Evolutionary conservation across 1,140 invertebrate species (phyloP), one percentile per base, ranked within the genome.

Genomic region (Drosophila nigromelanica): DNA sequence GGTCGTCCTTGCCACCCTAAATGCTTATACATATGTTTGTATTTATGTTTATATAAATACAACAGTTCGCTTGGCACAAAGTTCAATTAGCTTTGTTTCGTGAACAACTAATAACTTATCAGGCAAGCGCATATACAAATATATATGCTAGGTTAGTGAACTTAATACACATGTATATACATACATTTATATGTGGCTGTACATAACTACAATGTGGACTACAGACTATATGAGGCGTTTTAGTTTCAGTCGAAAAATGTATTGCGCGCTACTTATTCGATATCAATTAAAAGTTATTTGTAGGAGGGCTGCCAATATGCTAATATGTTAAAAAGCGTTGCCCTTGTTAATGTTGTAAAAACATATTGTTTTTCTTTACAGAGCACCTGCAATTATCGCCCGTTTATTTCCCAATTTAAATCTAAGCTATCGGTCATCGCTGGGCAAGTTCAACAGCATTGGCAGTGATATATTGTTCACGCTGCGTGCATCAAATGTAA

Each of bases 381-480:
- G 90, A 77, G 90, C 87, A 27, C 78, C 87, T 8, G 75, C 73
- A 12, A 90, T 91, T 52, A 82, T 91, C 66, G 83, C 86, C 48
- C 68, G 78, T 42, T 73, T 91, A 55, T 91, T 91, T 83, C 90
- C 90, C 24, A 86, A 89, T 70, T 74, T 91, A 54, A 90, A 91
- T 71, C 79, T 91, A 35, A 86, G 74, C 74, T 91, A 91, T 76
- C 78, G 89, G 24, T 78, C 89, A 58, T 87, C 81, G 35, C 60
- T 90, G 10, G 75, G 78, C 27, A 91, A 90, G 68, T 83, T 91
- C 73, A 90, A 89, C 52, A 89, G 58, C 54, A 91, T 91, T 50
- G 73, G 89, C 59, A 91, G 72, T 71, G 90, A 91, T 56, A 54
- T 91, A 24, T 59, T 91, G 55, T 67, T 80, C 59, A 91, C 89